Conservation (phyloP, 2,797 vertebrate species). For the Hydrocynus forskahlii region DNA sequence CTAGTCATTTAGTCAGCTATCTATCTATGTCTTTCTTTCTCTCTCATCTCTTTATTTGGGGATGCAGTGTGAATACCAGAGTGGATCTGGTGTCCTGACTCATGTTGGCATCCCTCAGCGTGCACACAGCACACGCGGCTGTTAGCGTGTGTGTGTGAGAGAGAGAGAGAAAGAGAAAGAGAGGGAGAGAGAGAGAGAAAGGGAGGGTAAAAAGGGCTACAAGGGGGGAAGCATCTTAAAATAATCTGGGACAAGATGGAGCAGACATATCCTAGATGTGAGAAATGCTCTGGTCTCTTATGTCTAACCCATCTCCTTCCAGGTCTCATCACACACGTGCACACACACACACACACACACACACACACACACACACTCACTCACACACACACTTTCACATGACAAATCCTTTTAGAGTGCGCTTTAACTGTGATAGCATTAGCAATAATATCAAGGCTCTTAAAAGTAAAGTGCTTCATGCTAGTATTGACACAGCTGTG, state of each 20-base stretch:
- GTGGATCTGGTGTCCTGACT: constrained; percentile 46
- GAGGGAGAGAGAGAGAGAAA: constrained; percentile 27
- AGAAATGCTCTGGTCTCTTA: constrained; percentile 19
- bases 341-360: constrained; percentile 8
- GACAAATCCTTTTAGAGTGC: constrained; percentile 40
- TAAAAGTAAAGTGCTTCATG: constrained; percentile 24
- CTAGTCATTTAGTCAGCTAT: background rate
- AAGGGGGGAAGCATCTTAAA: constrained; percentile 40
- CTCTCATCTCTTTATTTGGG: constrained; percentile 32
- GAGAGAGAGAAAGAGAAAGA: constrained; percentile 24
- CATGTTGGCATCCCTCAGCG: constrained; percentile 28
- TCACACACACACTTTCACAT: background rate
- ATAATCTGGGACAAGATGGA: constrained; percentile 48
- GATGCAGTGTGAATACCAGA: constrained; percentile 41
- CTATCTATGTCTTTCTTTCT: background rate
- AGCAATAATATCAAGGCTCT: constrained; percentile 27
- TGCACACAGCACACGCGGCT: constrained; percentile 30
- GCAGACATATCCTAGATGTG: constrained; percentile 39
- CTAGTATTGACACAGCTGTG: constrained; percentile 27
- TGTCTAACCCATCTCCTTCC: constrained; percentile 28
- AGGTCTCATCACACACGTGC: constrained; percentile 2
- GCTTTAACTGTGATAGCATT: constrained; percentile 12
- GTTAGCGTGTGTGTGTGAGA: constrained; percentile 12
- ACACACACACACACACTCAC: constrained; percentile 10
- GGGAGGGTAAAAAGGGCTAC: background rate